phyloP scores from a whole-genome alignment of 2,888 invertebrate genomes.

The Andrena fulva region DNA sequence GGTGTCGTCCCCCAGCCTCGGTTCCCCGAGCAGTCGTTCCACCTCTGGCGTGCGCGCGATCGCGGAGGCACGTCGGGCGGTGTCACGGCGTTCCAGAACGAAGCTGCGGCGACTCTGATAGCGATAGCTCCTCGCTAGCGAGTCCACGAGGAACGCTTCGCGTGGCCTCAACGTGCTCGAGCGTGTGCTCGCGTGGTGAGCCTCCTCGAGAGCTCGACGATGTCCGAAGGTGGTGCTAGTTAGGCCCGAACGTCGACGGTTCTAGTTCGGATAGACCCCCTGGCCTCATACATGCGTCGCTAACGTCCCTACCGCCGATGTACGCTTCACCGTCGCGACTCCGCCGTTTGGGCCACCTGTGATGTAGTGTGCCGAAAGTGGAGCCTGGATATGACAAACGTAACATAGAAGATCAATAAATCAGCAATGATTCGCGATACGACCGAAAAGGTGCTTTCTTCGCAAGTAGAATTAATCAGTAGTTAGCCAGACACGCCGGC shows the following conservation, averaged over 20 bases:
- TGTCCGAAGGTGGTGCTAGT: slow-evolving; percentile 59
- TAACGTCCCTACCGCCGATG: slow-evolving; percentile 86
- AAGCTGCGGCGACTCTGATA: neutral
- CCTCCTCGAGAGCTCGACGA: slow-evolving; percentile 46
- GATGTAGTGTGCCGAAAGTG: slow-evolving; percentile 83
- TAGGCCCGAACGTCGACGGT: slow-evolving; percentile 72
- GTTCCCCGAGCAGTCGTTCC: slow-evolving; percentile 46
- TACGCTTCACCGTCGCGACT: slow-evolving; percentile 87
- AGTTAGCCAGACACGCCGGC: too few species aligned
- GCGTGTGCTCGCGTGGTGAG: slow-evolving; percentile 39
- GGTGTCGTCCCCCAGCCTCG: slow-evolving; percentile 1
- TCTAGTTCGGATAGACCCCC: slow-evolving; percentile 81
- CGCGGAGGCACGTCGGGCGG: slow-evolving; percentile 8
- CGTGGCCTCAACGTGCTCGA: slow-evolving; percentile 23
- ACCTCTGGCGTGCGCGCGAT: slow-evolving; percentile 33
- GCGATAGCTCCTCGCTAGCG: slow-evolving; percentile 21
- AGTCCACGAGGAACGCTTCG: slow-evolving; percentile 27
- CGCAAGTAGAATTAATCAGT: too few species aligned
- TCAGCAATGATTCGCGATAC: too few species aligned
- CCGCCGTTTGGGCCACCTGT: slow-evolving; percentile 86
- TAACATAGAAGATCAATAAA: neutral
- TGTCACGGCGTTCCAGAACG: neutral
- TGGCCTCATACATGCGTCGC: slow-evolving; percentile 89
- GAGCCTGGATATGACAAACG: slow-evolving; percentile 76
- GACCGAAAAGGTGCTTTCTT: too few species aligned